Conservation (phyloP, 2,797 vertebrate genomes). For the Gymnocypris eckloni region DNA sequence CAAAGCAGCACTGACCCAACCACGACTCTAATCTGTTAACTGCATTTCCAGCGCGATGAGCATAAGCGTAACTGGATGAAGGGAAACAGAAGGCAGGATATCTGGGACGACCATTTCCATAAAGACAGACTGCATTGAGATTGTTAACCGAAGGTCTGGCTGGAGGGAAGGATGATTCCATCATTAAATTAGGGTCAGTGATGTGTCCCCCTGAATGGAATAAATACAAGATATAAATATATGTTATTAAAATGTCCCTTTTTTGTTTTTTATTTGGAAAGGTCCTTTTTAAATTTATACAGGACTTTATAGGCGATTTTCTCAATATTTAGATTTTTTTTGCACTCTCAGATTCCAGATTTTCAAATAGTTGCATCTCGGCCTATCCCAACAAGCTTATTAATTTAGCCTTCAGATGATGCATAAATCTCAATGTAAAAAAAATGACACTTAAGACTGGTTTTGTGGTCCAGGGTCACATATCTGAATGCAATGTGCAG, state of each 20-base stretch:
- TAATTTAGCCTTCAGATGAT: no score
- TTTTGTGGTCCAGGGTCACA: background rate
- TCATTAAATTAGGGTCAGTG: background rate
- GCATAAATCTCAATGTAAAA: no score
- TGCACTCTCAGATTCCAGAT: no score
- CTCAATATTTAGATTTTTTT: no score
- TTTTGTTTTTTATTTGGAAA: background rate
- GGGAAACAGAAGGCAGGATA: conserved; percentile 67
- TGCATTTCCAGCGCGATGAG: conserved; percentile 64
- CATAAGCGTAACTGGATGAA: conserved; percentile 56
- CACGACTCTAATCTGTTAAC: conserved; percentile 73
- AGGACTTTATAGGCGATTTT: no score
- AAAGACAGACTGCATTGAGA: conserved; percentile 61
- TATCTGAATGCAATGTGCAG: background rate
- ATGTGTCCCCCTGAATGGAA: conserved; percentile 5
- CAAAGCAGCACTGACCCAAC: conserved; percentile 70
- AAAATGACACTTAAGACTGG: no score
- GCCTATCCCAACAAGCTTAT: no score
- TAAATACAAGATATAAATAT: background rate
- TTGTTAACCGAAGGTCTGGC: conserved; percentile 63
- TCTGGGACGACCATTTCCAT: conserved; percentile 62
- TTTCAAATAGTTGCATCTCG: no score
- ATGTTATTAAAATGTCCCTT: background rate
- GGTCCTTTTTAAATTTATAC: background rate
- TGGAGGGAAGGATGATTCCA: conserved; percentile 70